Evolutionary conservation across 2,888 invertebrate species (phyloP).

Genomic region (Nomada lathburiana): DNA sequence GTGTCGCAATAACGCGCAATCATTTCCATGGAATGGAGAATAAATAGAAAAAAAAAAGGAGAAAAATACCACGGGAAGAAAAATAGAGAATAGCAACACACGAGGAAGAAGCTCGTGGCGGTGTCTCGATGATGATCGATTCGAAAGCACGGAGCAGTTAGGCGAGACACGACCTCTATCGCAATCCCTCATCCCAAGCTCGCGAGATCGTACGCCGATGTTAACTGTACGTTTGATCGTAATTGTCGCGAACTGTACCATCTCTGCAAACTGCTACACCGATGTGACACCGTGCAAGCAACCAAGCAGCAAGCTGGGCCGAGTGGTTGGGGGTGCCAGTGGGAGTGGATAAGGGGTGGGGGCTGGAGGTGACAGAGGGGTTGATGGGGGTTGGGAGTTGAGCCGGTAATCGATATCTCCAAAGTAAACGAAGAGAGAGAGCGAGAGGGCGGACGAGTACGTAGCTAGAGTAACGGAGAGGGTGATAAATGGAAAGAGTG

Average conservation of each 20-base stretch:
- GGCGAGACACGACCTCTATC: slow-evolving; percentile 41
- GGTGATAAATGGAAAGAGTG: slow-evolving; percentile 38
- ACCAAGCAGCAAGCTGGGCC: slow-evolving; percentile 76
- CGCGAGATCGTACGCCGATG: slow-evolving; percentile 61
- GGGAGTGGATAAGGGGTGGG: slow-evolving; percentile 67
- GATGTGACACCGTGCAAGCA: slow-evolving; percentile 81
- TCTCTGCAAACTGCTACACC: slow-evolving; percentile 81
- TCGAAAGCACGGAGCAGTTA: slow-evolving; percentile 30
- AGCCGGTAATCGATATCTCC: slow-evolving; percentile 84
- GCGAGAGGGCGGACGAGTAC: slow-evolving; percentile 58
- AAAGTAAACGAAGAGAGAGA: slow-evolving; percentile 82
- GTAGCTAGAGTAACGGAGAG: slow-evolving; percentile 37
- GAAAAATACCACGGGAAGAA: background rate
- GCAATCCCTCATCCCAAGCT: slow-evolving; percentile 35
- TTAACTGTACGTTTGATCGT: slow-evolving; percentile 72
- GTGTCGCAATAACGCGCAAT: background rate
- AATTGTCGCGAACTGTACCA: slow-evolving; percentile 74
- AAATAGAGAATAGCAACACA: background rate
- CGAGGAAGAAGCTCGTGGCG: background rate
- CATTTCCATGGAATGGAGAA: background rate
- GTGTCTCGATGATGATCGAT: slow-evolving; percentile 37
- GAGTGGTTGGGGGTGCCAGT: slow-evolving; percentile 61
- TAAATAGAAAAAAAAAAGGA: background rate
- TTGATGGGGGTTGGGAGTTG: slow-evolving; percentile 79
- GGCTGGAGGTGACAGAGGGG: slow-evolving; percentile 73